Base-by-base conservation (phyloP, 2,113 vertebrate species). In the Pardalotus punctatus region DNA sequence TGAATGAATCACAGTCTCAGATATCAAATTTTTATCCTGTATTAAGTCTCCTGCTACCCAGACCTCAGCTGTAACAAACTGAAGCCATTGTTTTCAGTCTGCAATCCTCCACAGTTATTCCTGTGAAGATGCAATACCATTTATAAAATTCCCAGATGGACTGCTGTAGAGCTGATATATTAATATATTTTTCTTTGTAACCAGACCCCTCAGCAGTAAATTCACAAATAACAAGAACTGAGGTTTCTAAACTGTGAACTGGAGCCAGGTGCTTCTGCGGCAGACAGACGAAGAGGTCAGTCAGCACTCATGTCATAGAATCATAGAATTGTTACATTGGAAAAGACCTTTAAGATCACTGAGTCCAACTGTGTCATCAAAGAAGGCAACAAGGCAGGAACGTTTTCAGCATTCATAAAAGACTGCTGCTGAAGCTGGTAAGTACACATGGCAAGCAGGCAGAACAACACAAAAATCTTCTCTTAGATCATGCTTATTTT, bases 1-100 rank as follows among this genome's bases (percentile, higher is more conserved):
- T 80, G 90, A 91, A 81, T 91, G 86, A 95, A 85, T 81, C 86
- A 92, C 54, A 29, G 40, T 28, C 90, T 93, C 84, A 57, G 36
- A 86, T 71, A 67, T 24, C 40, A 93, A 84, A 80, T 4, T 71
- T 14, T 86, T 81, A 84, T 29, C 73, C 73, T 5, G 0, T 35
- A 76, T 23, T 54, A 84, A 65, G 62, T 65, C 79, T 94, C 33
- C 48, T 73, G 66, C 69, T 76, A 76, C 69, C 17, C 57, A 94
- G 69, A 48, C 23, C 42, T 66, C 71, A 81, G 65, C 70, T 69
- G 25, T 69, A 87, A 67, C 40, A 88, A 94, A 81, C 65, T 40
- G 40, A 91, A 84, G 57, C 33, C 36, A 61, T 45, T 14, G 4
- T 72, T 91, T 93, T 76, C 62, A 72, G 9, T 35, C 62, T 73